Evolutionary conservation across 2,797 vertebrate species (phyloP), one percentile per base, ranked within the genome.

Genomic region (Champsocephalus gunnari): DNA sequence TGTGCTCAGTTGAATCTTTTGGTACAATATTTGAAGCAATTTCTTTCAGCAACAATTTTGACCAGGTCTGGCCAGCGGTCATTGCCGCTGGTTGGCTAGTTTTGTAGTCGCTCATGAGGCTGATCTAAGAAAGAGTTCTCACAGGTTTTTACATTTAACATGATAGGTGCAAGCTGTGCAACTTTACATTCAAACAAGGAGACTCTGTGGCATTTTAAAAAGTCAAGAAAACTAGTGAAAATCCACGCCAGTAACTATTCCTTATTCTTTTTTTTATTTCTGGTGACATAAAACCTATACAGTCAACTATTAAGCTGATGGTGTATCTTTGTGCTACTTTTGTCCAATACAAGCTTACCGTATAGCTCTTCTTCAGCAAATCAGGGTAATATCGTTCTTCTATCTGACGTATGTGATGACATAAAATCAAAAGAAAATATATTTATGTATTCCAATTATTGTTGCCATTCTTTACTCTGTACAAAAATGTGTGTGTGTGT

Each of bases 161-260:
- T 94, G 96, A 96, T 93, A 95, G 95, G 96, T 92, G 96, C 95
- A 96, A 97, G 97, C 96, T 98, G 97, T 98, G 96, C 97, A 96
- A 96, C 97, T 98, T 98, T 97, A 97, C 96, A 96, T 96, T 96
- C 95, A 96, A 97, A 97, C 96, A 96, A 96, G 96, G 96, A 97
- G 98, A 99, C 98, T 99, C 98, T 99, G 98, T 99, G 98, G 98
- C 98, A 99, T 99, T 99, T 97, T 95, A 96, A 96, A 38, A 92
- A 96, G 97, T 97, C 94, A 95, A 97, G 96, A 97, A 93, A 96
- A 96, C 94, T 95, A 97, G 97, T 91, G 96, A 96, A 96, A 96
- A 97, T 97, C 94, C 95, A 97, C 96, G 97, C 97, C 97, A 99
- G 97, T 98, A 97, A 80, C 92, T 96, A 89, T 91, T 92, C 88